These are phyloP conservation scores for Podarcis muralis DNA, from an alignment of 2,113 vertebrate species.

Conservation along the genomic window DNA sequence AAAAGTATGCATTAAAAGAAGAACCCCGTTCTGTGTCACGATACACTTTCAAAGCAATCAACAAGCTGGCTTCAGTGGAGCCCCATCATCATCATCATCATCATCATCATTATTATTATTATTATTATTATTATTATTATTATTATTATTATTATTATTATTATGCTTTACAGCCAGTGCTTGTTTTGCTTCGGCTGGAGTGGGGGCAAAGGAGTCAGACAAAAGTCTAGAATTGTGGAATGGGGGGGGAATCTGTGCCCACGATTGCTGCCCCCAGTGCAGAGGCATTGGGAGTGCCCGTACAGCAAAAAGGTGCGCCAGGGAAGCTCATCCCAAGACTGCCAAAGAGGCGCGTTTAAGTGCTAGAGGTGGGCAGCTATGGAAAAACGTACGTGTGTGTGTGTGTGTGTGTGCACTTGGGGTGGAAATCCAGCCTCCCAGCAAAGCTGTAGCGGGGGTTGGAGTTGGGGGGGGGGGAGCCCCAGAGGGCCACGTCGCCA, in stretches of 20 bases:
- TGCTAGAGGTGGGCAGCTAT: constrained; percentile 35
- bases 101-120: background rate
- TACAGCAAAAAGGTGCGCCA: background rate
- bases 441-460: constrained; percentile 17
- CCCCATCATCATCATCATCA: too few species aligned
- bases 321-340: background rate
- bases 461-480: constrained; percentile 40
- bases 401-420: background rate
- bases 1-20: background rate
- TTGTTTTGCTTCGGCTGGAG: constrained; percentile 10
- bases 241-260: constrained; percentile 21
- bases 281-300: background rate
- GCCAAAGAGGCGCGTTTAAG: background rate
- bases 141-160: constrained; percentile 2
- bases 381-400: constrained; percentile 28
- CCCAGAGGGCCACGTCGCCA: constrained; percentile 62
- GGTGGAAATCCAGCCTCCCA: background rate
- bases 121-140: constrained; percentile 29
- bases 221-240: constrained; percentile 12
- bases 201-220: background rate
- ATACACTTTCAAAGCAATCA: constrained; percentile 13
- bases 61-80: constrained; percentile 7
- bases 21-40: constrained; percentile 18
- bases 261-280: constrained; percentile 7
- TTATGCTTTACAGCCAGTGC: constrained; percentile 27